Percentiles rank a stretch among this genome's conserved stretches.
These are phyloP conservation scores for Podabrus alpinus DNA, from an alignment of 2,888 invertebrate species.

Conservation along the genomic window DNA sequence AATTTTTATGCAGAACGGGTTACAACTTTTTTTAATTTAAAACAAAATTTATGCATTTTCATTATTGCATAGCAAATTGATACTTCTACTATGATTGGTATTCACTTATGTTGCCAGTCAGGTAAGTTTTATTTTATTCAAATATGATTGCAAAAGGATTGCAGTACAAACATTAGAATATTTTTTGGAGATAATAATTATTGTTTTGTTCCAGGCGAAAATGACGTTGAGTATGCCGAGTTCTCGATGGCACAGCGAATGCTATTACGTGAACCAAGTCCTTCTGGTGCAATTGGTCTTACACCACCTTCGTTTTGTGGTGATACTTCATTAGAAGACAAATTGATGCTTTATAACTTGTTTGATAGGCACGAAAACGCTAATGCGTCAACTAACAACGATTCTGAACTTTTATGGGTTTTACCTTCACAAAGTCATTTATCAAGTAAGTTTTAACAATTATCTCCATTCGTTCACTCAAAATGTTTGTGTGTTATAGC, in stretches of 20 bases:
- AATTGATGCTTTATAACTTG: constrained; percentile 64
- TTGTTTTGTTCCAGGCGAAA: constrained; percentile 59
- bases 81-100: neutral
- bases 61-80: too few relatives aligned
- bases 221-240: constrained; percentile 70
- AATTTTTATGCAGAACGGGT: neutral
- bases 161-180: too few relatives aligned
- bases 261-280: constrained; percentile 44
- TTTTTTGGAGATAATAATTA: neutral
- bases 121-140: neutral
- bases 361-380: constrained; percentile 58
- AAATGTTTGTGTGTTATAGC: constrained; percentile 21
- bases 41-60: too few relatives aligned
- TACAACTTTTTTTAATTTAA: neutral
- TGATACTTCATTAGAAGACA: constrained; percentile 55
- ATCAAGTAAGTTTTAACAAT: neutral
- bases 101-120: neutral
- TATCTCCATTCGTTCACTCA: neutral
- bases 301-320: constrained; percentile 31
- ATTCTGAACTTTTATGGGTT: constrained; percentile 10
- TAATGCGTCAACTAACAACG: constrained; percentile 34
- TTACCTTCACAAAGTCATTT: neutral
- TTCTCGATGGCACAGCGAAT: constrained; percentile 59
- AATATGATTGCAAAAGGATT: neutral
- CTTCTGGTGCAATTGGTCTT: constrained; percentile 34